Evolutionary conservation across 2,113 vertebrate genomes (phyloP).

Genomic region (Rhabdornis inornatus): DNA sequence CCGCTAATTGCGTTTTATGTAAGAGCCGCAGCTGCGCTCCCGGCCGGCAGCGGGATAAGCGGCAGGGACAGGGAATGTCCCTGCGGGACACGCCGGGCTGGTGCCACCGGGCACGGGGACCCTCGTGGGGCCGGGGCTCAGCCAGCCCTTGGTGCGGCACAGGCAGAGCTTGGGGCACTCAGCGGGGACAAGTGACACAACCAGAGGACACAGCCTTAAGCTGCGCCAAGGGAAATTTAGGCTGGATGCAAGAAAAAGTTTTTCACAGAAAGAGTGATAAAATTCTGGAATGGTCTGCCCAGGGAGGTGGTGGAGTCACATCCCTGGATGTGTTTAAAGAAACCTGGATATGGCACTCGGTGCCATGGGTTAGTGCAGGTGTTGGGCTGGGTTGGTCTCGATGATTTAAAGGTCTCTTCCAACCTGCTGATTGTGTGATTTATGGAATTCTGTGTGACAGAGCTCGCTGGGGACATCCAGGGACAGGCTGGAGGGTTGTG

Average conservation of each 20-base stretch:
- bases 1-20: constrained; percentile 62
- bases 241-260: too few relatives aligned
- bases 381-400: too few relatives aligned
- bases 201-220: too few relatives aligned
- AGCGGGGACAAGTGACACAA: not conserved
- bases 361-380: too few relatives aligned
- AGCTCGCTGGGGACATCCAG: not conserved
- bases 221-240: too few relatives aligned
- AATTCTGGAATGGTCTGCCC: too few relatives aligned
- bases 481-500: accelerated
- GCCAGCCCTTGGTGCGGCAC: not conserved
- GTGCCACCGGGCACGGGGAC: not conserved
- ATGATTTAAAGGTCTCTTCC: too few relatives aligned
- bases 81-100: accelerated
- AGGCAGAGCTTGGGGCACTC: accelerated
- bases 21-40: constrained; percentile 51
- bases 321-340: too few relatives aligned
- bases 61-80: not conserved
- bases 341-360: too few relatives aligned
- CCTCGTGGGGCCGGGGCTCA: accelerated
- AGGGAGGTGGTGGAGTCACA: too few relatives aligned
- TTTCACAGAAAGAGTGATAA: too few relatives aligned
- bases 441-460: not conserved
- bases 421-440: too few relatives aligned
- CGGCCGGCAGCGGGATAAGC: not conserved